Percentiles rank a stretch among this genome's conserved stretches.
phyloP scores from a whole-genome alignment of 2,888 invertebrate genomes.

The Calliopum simillimum region DNA sequence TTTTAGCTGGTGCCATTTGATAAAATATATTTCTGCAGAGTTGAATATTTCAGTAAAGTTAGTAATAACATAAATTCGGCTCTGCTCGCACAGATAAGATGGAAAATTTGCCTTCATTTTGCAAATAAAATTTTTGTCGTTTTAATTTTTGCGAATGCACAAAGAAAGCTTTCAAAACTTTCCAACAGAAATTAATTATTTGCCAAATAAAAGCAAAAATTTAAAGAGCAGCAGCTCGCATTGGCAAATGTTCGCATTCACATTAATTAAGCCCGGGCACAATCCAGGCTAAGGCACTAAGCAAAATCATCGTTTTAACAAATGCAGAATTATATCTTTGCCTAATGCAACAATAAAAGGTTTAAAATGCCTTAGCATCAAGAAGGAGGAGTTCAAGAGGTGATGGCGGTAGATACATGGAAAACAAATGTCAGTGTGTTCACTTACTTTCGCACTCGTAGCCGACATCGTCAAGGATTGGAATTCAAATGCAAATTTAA shows the following conservation, averaged over 20 bases:
- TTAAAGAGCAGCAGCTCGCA: neutral
- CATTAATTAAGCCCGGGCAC: constrained; percentile 18
- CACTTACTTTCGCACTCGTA: neutral
- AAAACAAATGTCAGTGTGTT: neutral
- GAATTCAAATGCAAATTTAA: constrained; percentile 47
- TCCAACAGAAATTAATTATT: constrained; percentile 18
- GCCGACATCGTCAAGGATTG: neutral
- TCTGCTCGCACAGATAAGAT: neutral
- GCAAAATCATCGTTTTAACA: constrained; percentile 20
- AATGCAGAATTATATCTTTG: constrained; percentile 19
- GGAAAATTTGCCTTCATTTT: neutral
- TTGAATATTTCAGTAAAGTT: no score
- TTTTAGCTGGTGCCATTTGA: no score
- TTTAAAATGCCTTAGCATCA: neutral
- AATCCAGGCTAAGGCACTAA: neutral
- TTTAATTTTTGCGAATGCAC: neutral
- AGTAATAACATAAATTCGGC: no score
- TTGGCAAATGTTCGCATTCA: neutral
- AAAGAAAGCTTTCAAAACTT: neutral
- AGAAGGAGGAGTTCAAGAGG: neutral
- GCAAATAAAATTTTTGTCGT: neutral
- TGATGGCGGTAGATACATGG: neutral
- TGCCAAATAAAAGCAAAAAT: constrained; percentile 7
- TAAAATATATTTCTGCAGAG: no score
- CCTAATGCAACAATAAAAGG: constrained; percentile 7